Conservation (phyloP, 1,140 invertebrate species). For the Drosophila pachea region DNA sequence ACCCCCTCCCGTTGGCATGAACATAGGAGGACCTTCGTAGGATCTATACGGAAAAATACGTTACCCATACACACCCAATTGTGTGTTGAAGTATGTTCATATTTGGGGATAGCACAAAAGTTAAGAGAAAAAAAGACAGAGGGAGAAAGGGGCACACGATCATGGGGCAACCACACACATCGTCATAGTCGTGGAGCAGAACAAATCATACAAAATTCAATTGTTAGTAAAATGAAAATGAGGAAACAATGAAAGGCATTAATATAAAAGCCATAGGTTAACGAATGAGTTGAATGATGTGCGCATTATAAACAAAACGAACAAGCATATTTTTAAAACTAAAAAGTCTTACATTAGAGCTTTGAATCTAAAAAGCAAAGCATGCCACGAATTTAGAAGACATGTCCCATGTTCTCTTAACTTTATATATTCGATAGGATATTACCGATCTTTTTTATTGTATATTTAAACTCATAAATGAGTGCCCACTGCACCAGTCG, state of each 20-base stretch:
- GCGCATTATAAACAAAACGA: slow-evolving; percentile 16
- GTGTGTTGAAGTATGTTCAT: slow-evolving; percentile 14
- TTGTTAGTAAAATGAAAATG: slow-evolving; percentile 73
- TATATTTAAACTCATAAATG: neutral
- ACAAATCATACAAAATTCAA: slow-evolving; percentile 71
- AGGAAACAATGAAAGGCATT: slow-evolving; percentile 44
- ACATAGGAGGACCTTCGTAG: slow-evolving; percentile 77
- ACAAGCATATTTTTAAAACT: slow-evolving; percentile 23
- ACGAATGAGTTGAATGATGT: slow-evolving; percentile 44
- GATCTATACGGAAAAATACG: slow-evolving; percentile 56
- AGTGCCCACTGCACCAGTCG: neutral
- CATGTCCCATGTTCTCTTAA: too few species aligned
- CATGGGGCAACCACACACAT: slow-evolving; percentile 20
- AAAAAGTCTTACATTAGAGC: slow-evolving; percentile 7
- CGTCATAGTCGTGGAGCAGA: slow-evolving; percentile 39
- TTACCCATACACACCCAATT: slow-evolving; percentile 38
- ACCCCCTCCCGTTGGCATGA: slow-evolving; percentile 77
- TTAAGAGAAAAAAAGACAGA: slow-evolving; percentile 17
- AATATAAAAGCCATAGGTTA: slow-evolving; percentile 36
- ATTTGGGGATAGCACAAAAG: slow-evolving; percentile 11
- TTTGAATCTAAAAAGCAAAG: neutral
- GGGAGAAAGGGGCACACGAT: slow-evolving; percentile 18
- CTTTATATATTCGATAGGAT: too few species aligned
- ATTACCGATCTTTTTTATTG: too few species aligned
- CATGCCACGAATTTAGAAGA: too few species aligned